phyloP scores from a whole-genome alignment of 2,113 vertebrate species.

The Silurus asotus region DNA sequence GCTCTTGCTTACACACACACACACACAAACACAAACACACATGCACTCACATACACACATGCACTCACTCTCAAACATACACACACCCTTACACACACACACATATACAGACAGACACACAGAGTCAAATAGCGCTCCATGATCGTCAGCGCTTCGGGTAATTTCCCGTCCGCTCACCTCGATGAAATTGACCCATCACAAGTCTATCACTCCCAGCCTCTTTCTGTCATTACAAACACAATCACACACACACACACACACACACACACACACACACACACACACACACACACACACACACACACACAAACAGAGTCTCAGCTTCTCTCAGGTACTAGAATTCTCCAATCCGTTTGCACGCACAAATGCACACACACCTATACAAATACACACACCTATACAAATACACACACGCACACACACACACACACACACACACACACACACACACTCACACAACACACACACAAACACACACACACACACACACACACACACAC shows the following conservation, averaged over 20 bases:
- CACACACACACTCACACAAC: not conserved
- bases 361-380: not conserved
- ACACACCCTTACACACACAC: not conserved
- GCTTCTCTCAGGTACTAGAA: slow-evolving; percentile 5
- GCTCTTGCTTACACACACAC: not conserved
- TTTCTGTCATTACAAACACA: slow-evolving; percentile 44
- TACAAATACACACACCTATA: not conserved
- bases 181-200: slow-evolving; percentile 45
- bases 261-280: slow-evolving; percentile 26
- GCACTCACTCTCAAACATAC: no score
- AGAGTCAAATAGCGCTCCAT: slow-evolving; percentile 36
- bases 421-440: slow-evolving; percentile 34
- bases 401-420: not conserved
- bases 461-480: not conserved
- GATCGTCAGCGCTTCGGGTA: slow-evolving; percentile 34
- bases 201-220: slow-evolving; percentile 38
- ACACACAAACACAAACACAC: no score
- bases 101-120: not conserved
- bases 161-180: slow-evolving; percentile 40
- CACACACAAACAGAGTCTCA: not conserved
- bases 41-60: no score
- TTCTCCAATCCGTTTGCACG: slow-evolving; percentile 7
- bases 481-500: not conserved
- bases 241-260: slow-evolving; percentile 48
- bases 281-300: no score